Percentiles rank a stretch among this genome's conserved stretches.
phyloP scores from a whole-genome alignment of 1,140 invertebrate genomes.

The Calliphora vicina region DNA sequence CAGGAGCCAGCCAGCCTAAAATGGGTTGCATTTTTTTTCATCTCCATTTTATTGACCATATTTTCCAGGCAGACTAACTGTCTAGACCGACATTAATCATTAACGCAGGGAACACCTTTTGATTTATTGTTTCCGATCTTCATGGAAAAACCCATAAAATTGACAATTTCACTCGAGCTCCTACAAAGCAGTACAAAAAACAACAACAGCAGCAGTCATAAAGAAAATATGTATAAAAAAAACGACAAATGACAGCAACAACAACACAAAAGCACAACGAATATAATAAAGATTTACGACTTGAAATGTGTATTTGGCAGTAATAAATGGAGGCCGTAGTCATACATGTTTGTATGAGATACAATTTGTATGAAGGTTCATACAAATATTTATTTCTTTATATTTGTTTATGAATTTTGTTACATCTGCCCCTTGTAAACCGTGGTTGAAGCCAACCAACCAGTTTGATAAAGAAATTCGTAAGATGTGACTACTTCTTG shows the following conservation, averaged over 20 bases:
- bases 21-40: neutral
- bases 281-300: constrained; percentile 25
- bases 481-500: too few species aligned
- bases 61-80: neutral
- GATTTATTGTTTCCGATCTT: constrained; percentile 30
- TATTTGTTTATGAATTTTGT: neutral
- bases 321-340: neutral
- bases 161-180: constrained; percentile 7
- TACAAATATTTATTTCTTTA: neutral
- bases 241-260: neutral
- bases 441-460: too few species aligned
- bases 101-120: constrained; percentile 5
- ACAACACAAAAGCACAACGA: neutral
- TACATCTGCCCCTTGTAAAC: neutral
- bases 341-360: neutral
- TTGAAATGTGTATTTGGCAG: neutral
- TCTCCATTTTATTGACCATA: neutral
- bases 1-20: neutral
- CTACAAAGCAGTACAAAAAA: neutral
- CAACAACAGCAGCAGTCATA: neutral
- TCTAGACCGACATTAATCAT: constrained; percentile 18
- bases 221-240: constrained; percentile 3
- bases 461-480: too few species aligned
- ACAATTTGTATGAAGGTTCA: neutral
- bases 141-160: constrained; percentile 2